These are phyloP conservation scores for Cephus pulcher DNA, from an alignment of 2,888 invertebrate species.

Conservation along the genomic window DNA sequence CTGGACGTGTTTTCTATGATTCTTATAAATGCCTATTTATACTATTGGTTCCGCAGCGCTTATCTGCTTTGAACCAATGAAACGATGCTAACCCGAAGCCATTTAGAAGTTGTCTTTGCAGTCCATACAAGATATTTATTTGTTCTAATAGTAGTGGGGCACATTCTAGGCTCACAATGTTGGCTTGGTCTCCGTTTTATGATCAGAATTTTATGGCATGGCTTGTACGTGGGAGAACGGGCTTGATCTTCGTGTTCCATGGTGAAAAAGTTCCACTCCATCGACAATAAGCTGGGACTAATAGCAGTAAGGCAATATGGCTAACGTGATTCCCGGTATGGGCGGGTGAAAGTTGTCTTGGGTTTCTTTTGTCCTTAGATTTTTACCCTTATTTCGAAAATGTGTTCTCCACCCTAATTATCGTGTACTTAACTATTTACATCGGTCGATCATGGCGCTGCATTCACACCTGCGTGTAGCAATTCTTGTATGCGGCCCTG, in stretches of 20 bases:
- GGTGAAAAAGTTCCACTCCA: neutral
- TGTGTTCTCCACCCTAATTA: neutral
- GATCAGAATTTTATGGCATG: neutral
- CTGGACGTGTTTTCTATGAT: neutral
- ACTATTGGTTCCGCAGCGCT: neutral
- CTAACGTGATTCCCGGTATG: constrained; percentile 35
- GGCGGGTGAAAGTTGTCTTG: constrained; percentile 59
- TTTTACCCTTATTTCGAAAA: neutral
- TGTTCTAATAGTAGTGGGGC: neutral
- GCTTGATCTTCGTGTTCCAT: neutral
- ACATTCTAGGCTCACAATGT: neutral
- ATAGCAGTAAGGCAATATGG: neutral
- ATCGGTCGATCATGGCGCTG: neutral
- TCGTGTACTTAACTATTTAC: neutral
- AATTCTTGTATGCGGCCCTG: neutral
- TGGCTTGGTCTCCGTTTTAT: neutral
- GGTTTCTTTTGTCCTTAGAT: neutral
- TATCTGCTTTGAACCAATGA: neutral
- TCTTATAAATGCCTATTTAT: neutral
- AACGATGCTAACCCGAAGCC: neutral
- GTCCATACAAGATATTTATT: neutral
- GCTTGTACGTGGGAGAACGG: neutral
- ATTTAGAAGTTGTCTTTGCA: neutral
- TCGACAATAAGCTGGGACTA: neutral
- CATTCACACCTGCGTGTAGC: neutral